A percentile compares a stretch with the other conserved stretches of the same genome.
Evolutionary conservation across 2,888 invertebrate species (phyloP).

Genomic region (Thecocarcelia acutangulata): DNA sequence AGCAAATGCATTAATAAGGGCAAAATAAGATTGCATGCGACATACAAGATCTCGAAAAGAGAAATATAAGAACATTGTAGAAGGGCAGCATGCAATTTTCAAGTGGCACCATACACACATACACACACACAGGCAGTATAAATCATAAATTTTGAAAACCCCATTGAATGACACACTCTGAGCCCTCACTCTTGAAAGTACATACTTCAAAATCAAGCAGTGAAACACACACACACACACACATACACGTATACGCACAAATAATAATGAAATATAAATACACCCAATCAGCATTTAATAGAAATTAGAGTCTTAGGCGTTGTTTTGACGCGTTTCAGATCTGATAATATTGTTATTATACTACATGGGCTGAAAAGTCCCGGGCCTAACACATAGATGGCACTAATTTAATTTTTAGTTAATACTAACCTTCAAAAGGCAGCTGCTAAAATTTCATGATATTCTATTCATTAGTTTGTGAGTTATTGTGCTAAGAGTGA

Average conservation of each 20-base stretch:
- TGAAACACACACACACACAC: slow-evolving; percentile 18
- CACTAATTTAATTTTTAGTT: no score
- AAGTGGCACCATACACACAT: slow-evolving; percentile 22
- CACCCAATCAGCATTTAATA: not conserved
- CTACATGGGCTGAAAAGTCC: no score
- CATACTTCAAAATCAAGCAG: slow-evolving; percentile 45
- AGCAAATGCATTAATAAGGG: slow-evolving; percentile 50
- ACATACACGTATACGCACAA: no score
- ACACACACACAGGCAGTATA: slow-evolving; percentile 16
- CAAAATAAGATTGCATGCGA: slow-evolving; percentile 26
- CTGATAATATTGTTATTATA: no score
- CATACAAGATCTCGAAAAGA: slow-evolving; percentile 24
- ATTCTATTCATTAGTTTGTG: no score
- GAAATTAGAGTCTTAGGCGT: no score
- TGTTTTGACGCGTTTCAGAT: no score
- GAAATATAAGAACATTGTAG: not conserved
- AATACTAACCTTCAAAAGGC: no score
- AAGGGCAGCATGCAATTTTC: slow-evolving; percentile 22
- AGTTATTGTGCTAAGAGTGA: no score
- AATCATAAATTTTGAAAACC: slow-evolving; percentile 30
- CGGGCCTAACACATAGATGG: no score
- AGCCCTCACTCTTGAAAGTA: slow-evolving; percentile 32
- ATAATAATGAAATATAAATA: not conserved
- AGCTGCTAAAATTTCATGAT: no score
- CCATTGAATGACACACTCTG: slow-evolving; percentile 21